phyloP scores from a whole-genome alignment of 2,797 vertebrate genomes.

The Pangasius larnaudii region DNA sequence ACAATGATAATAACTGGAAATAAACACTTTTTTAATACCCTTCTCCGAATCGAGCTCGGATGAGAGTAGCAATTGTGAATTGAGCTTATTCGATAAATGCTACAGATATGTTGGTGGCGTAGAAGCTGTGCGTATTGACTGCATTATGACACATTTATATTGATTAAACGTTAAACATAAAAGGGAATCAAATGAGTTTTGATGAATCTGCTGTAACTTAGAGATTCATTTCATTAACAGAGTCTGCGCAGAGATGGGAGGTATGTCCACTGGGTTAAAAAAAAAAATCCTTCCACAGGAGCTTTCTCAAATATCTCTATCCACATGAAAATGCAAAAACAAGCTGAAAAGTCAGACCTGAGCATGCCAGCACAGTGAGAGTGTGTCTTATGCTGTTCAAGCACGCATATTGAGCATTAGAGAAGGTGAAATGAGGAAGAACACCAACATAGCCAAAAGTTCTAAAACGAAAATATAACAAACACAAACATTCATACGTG shows the following conservation, averaged over 20 bases:
- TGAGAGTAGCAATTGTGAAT: not conserved
- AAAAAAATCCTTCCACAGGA: not conserved
- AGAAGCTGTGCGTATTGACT: not conserved
- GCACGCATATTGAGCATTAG: too few species aligned
- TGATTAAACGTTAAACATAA: not conserved
- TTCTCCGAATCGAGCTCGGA: too few species aligned
- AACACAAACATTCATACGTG: not conserved
- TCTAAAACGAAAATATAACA: not conserved
- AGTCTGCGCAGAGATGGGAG: not conserved
- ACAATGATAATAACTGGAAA: conserved; percentile 9
- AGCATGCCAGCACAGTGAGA: not conserved
- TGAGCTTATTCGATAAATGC: not conserved
- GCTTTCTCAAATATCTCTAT: not conserved
- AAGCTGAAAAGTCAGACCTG: not conserved
- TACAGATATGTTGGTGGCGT: not conserved
- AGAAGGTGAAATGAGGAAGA: not conserved
- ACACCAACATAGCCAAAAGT: not conserved
- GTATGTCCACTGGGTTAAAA: not conserved
- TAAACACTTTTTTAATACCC: not conserved
- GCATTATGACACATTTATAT: not conserved
- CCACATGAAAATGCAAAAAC: not conserved
- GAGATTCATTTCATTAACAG: not conserved
- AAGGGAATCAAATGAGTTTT: not conserved
- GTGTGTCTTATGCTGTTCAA: not conserved
- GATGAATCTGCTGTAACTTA: not conserved